Evolutionary conservation across 2,888 invertebrate species (phyloP).

Genomic region (Drosophila peninsularis): DNA sequence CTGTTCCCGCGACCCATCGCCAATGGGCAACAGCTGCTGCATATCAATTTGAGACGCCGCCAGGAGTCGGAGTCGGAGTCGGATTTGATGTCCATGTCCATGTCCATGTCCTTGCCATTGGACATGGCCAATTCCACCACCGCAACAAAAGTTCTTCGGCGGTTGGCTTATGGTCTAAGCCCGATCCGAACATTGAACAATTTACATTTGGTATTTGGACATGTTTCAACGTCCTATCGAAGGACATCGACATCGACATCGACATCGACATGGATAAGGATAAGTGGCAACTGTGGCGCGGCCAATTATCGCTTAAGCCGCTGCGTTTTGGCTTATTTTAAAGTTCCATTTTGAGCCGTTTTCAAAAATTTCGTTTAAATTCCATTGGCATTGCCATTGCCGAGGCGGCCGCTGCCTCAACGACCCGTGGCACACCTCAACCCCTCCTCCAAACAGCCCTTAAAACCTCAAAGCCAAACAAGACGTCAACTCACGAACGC

Average conservation of each 20-base stretch:
- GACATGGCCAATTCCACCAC: slow-evolving; percentile 19
- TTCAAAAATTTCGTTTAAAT: slow-evolving; percentile 75
- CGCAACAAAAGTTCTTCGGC: slow-evolving; percentile 3
- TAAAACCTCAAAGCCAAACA: slow-evolving; percentile 55
- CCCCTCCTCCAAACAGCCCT: slow-evolving; percentile 28
- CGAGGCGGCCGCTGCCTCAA: slow-evolving; percentile 23
- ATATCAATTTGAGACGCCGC: slow-evolving; percentile 64
- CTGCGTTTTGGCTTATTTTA: slow-evolving; percentile 57
- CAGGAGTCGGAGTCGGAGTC: background rate
- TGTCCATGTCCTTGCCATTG: slow-evolving; percentile 5
- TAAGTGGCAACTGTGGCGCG: slow-evolving; percentile 30
- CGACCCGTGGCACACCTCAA: slow-evolving; percentile 20
- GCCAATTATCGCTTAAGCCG: slow-evolving; percentile 78
- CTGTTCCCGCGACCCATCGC: slow-evolving; percentile 4
- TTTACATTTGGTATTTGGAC: slow-evolving; percentile 65
- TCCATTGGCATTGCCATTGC: slow-evolving; percentile 63
- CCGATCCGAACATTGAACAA: slow-evolving; percentile 74
- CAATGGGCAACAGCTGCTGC: slow-evolving; percentile 75
- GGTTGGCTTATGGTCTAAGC: slow-evolving; percentile 63
- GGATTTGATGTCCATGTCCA: background rate
- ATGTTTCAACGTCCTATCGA: slow-evolving; percentile 30
- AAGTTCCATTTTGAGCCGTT: slow-evolving; percentile 54
- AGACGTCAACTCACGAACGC: slow-evolving; percentile 34
- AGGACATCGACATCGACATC: slow-evolving; percentile 13
- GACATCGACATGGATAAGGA: background rate